Base-by-base conservation (phyloP, 2,113 vertebrate genomes). In the Siniperca knerii region DNA sequence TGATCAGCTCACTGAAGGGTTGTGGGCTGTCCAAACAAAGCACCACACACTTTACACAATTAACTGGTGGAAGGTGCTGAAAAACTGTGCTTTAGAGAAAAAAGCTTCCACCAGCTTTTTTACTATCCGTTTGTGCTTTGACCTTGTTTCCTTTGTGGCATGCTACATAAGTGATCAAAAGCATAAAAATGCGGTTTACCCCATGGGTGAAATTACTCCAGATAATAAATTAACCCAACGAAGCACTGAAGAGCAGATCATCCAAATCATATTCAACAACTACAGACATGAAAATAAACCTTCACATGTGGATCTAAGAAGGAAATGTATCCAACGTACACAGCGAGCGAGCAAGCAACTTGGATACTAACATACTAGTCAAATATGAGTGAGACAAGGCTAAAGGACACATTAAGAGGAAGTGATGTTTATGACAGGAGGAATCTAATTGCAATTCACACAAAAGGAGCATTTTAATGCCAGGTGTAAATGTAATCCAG, bases 1-100 rank as follows among this genome's bases (percentile, higher is more conserved):
- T 84, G 84, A 88, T 91, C 71, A 84, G 81, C 71, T 77, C 84
- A 60, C 12, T 8, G 46, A 72, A 48, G 67, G 71, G 33, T 42
- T 58, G 66, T 57, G 58, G 33, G 62, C 62, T 75, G 40, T 52
- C 61, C 7, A 60, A 83, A 85, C 79, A 79, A 73, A 89, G 69
- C 55, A 58, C 33, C 35, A 16, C 70, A 76, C 82, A 73, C 72
- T 66, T 71, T 64, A 65, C 69, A 75, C 77, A 77, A 82, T 85
- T 88, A 87, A 89, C 35, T 52, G 9, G 33, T 77, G 66, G 40
- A 89, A 81, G 46, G 46, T 48, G 46, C 55, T 57, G 16, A 74
- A 48, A 57, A 35, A 54, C 13, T 11, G 29, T 29, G 6, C 54
- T 54, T 40, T 46, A 18, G 9, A 46, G 11, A 44, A 62, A 66